Evolutionary conservation across 1,140 invertebrate genomes (phyloP), one percentile per base, ranked within the genome.

Genomic region (Ceratitis capitata): DNA sequence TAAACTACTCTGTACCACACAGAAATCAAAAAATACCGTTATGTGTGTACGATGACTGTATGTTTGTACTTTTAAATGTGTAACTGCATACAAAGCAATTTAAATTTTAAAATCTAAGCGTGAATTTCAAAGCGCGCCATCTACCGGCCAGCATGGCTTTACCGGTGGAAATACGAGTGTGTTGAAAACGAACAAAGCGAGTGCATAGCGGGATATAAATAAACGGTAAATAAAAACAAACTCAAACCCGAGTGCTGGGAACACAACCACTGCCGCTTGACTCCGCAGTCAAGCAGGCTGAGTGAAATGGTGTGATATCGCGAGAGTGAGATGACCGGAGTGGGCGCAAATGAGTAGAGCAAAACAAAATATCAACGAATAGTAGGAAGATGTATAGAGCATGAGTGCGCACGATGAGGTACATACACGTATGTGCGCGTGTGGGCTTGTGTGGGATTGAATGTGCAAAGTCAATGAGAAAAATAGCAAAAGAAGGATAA

Each of bases 221-320:
- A 78, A 78, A 78, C 69, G 39, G 69, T 45, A 45, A 78, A 78
- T 39, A 78, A 78, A n/a, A 78, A 78, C 69, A 78, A 78, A 78
- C 61, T 69, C 69, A 45, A 78, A 45, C 69, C 23, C 69, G 1
- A 47, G 32, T 39, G 1, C 1, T 14, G 19, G 5, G 4, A 1
- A 42, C 39, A n/a, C 35, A 74, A 5, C n/a, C n/a, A n/a, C n/a
- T n/a, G n/a, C n/a, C n/a, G n/a, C n/a, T n/a, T 53, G 51, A 6
- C 51, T 19, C 16, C 14, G 51, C 12, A 3, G n/a, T n/a, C n/a
- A 5, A 19, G 51, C 7, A n/a, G 51, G 23, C 19, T 56, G 51
- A 56, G 51, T 9, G 51, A 9, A n/a, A 9, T n/a, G 51, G n/a
- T 56, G 51, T 14, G 51, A n/a, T 7, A n/a, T 10, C 61, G 10